Conservation (phyloP, 1,140 invertebrate species). For the Temnothorax curvispinosus region DNA sequence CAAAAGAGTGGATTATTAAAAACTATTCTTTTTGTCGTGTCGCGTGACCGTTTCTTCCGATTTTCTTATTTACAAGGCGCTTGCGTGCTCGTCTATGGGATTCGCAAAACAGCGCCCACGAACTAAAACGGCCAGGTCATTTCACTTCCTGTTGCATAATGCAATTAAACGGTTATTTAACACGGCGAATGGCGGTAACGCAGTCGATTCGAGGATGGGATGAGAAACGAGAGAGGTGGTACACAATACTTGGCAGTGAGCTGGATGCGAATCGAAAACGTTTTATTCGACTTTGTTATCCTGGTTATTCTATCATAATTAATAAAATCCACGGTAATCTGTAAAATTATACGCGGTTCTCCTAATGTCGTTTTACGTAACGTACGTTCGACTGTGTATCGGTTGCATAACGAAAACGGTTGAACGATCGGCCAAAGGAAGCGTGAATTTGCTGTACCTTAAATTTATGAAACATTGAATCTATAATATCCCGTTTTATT, state of each 20-base stretch:
- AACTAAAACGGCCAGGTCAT: constrained; percentile 63
- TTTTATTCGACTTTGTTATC: constrained; percentile 16
- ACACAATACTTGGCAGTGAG: background rate
- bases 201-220: constrained; percentile 2
- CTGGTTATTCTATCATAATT: constrained; percentile 2
- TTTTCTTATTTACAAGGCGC: constrained; percentile 1
- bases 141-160: constrained; percentile 75
- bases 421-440: constrained; percentile 35
- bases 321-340: constrained; percentile 24
- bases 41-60: background rate
- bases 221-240: constrained; percentile 38
- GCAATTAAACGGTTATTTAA: constrained; percentile 76
- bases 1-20: constrained; percentile 23
- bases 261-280: background rate
- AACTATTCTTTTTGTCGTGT: constrained; percentile 43
- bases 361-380: constrained; percentile 46
- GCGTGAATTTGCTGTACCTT: background rate
- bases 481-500: background rate
- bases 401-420: constrained; percentile 46
- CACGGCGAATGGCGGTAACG: constrained; percentile 8
- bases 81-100: background rate
- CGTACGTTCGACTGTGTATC: background rate
- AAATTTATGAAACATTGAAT: constrained; percentile 2
- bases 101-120: constrained; percentile 15
- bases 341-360: background rate